A percentile compares a stretch with the other conserved stretches of the same genome.
phyloP scores from a whole-genome alignment of 2,113 vertebrate species.

The Rhea pennata region DNA sequence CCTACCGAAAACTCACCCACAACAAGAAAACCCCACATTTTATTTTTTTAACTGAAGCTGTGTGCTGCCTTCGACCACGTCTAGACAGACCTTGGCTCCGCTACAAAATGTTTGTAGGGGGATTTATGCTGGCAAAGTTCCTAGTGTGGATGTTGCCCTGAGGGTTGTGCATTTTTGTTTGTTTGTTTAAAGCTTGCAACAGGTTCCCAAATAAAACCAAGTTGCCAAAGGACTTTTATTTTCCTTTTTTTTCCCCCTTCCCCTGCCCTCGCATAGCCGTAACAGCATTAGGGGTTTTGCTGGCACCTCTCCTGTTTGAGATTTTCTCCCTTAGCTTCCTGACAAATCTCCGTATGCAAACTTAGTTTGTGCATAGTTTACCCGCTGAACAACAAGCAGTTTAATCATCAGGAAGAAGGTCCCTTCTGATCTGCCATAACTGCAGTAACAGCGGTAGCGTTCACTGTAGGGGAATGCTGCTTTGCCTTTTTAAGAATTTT shows the following conservation, averaged over 20 bases:
- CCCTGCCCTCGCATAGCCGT: not conserved
- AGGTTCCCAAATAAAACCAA: not conserved
- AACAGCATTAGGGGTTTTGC: not conserved
- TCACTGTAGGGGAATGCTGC: not conserved
- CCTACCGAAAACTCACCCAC: not conserved
- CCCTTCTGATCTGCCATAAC: not conserved
- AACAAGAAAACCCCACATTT: not conserved
- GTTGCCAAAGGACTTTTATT: not conserved
- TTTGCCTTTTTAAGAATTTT: not conserved
- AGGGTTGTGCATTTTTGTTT: not conserved
- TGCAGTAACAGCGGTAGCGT: rapidly evolving
- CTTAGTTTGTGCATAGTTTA: not conserved
- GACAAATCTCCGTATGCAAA: not conserved
- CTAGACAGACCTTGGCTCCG: not conserved
- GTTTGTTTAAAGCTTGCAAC: not conserved
- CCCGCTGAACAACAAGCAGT: rapidly evolving
- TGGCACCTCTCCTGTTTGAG: not conserved
- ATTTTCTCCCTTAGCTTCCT: not conserved
- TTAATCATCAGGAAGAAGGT: not conserved
- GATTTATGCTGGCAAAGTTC: not conserved
- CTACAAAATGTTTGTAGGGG: not conserved
- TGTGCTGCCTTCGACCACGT: not conserved
- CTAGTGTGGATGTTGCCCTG: not conserved
- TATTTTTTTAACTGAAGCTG: not conserved
- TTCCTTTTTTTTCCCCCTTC: not conserved